These are phyloP conservation scores for Thymelicus acteon DNA, from an alignment of 2,888 invertebrate genomes.

Conservation along the genomic window DNA sequence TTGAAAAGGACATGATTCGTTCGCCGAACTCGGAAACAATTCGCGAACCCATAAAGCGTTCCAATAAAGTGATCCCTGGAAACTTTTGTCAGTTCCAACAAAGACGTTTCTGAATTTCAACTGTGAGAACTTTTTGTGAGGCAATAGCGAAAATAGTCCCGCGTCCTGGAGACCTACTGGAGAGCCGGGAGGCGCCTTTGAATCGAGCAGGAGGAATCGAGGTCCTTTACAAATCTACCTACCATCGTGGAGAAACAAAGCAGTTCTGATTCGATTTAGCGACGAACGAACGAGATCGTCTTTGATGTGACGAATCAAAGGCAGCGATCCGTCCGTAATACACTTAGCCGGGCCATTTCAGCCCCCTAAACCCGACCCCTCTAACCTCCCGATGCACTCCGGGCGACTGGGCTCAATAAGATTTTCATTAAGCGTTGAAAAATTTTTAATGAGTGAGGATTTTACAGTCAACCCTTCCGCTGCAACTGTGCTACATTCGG, in stretches of 20 bases:
- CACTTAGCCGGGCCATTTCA: constrained; percentile 82
- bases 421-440: constrained; percentile 83
- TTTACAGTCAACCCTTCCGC: constrained; percentile 61
- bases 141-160: constrained; percentile 31
- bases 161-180: constrained; percentile 29
- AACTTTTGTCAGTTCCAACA: constrained; percentile 34
- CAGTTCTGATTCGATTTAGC: constrained; percentile 79
- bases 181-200: constrained; percentile 27
- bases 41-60: constrained; percentile 33
- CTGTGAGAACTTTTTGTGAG: constrained; percentile 33
- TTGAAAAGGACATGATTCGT: constrained; percentile 14
- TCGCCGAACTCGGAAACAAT: constrained; percentile 24
- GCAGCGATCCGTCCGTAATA: constrained; percentile 83
- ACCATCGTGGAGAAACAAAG: constrained; percentile 74
- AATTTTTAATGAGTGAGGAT: constrained; percentile 79
- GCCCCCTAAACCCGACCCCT: constrained; percentile 50
- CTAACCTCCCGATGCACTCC: constrained; percentile 64
- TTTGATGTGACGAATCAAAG: constrained; percentile 85
- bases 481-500: constrained; percentile 41
- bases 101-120: constrained; percentile 37
- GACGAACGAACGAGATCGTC: constrained; percentile 77
- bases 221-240: constrained; percentile 51
- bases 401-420: constrained; percentile 71
- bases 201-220: constrained; percentile 26
- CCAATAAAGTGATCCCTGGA: constrained; percentile 32